These are phyloP conservation scores for Schlechtendalia chinensis DNA, from an alignment of 1,140 invertebrate species.

Conservation along the genomic window DNA sequence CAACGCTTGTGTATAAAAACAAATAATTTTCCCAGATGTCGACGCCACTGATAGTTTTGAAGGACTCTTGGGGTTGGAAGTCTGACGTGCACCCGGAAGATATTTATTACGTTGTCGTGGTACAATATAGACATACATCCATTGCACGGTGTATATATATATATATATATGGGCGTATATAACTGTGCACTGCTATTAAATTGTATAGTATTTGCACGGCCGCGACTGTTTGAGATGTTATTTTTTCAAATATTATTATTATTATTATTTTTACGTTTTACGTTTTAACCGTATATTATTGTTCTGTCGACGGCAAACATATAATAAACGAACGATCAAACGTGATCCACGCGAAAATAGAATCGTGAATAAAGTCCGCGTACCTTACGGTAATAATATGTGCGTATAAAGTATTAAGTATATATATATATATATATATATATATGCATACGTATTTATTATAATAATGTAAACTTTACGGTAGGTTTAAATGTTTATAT, in stretches of 20 bases:
- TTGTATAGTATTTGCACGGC: too few species aligned
- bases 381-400: background rate
- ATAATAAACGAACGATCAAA: slow-evolving; percentile 3
- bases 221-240: background rate
- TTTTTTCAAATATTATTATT: background rate
- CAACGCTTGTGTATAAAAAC: too few species aligned
- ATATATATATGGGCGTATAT: too few species aligned
- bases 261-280: background rate
- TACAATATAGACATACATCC: too few species aligned
- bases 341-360: background rate
- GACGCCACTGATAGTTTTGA: too few species aligned
- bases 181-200: too few species aligned
- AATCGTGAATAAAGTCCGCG: slow-evolving; percentile 1
- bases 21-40: too few species aligned
- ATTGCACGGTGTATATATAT: too few species aligned
- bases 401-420: background rate
- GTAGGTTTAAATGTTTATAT: background rate
- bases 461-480: background rate
- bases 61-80: too few species aligned
- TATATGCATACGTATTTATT: too few species aligned
- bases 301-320: background rate
- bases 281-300: background rate
- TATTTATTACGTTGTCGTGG: too few species aligned
- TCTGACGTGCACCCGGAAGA: too few species aligned
- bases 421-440: background rate